A percentile compares a stretch with the other conserved stretches of the same genome.
Evolutionary conservation across 2,797 vertebrate genomes (phyloP).

Genomic region (Anguilla pacifica): DNA sequence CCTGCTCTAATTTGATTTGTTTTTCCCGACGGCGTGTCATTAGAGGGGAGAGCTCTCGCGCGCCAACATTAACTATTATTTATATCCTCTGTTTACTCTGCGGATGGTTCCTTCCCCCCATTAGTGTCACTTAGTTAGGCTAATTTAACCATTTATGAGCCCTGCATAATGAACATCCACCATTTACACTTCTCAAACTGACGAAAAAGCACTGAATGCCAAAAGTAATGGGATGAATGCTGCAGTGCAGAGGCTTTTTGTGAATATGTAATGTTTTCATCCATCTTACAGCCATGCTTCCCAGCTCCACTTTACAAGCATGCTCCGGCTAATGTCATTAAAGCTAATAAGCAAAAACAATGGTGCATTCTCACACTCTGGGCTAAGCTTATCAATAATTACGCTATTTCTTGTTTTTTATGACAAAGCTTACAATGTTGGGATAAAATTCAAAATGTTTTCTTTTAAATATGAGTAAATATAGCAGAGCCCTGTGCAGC

Average conservation of each 20-base stretch:
- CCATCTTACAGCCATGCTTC: not conserved
- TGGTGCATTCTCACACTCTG: not conserved
- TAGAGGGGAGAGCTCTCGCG: conserved; percentile 34
- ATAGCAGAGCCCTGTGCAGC: not conserved
- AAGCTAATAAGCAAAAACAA: not conserved
- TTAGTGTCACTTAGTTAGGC: conserved; percentile 35
- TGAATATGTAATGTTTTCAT: conserved; percentile 15
- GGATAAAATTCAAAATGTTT: not conserved
- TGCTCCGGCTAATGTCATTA: conserved; percentile 24
- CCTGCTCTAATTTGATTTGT: conserved; percentile 38
- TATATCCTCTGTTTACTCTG: conserved; percentile 37
- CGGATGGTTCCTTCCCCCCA: conserved; percentile 27
- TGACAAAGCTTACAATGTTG: not conserved
- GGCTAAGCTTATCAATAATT: not conserved
- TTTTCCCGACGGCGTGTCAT: conserved; percentile 36
- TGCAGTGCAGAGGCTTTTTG: not conserved
- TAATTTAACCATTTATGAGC: conserved; percentile 28
- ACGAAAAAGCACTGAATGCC: not conserved
- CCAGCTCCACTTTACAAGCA: not conserved
- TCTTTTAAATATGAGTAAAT: not conserved
- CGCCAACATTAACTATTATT: conserved; percentile 48
- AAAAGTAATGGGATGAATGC: conserved; percentile 9
- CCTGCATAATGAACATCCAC: conserved; percentile 34
- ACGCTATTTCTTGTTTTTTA: not conserved
- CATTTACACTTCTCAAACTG: conserved; percentile 6